A percentile compares a stretch with the other conserved stretches of the same genome.
Conservation (phyloP, 2,797 vertebrate genomes). For the Betta splendens region DNA sequence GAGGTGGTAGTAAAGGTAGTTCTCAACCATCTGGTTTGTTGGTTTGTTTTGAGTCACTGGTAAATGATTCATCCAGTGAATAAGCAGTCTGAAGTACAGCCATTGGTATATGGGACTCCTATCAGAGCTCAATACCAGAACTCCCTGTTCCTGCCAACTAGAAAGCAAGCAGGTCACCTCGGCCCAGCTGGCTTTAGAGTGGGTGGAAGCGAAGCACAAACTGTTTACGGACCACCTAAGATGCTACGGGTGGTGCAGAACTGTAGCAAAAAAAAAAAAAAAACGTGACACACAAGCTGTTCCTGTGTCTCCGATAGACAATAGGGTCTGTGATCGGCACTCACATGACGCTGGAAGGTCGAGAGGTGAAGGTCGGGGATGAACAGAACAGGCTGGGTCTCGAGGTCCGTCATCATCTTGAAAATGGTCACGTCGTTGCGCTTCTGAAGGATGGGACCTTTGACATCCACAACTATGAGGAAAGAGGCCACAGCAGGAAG, state of each 20-base stretch:
- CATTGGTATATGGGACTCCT: slow-evolving; percentile 49
- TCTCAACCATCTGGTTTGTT: slow-evolving; percentile 4
- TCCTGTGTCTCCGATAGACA: slow-evolving; percentile 4
- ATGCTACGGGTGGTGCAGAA: not conserved
- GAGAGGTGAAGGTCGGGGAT: slow-evolving; percentile 96
- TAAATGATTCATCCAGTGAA: slow-evolving; percentile 65
- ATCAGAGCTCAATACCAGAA: slow-evolving; percentile 64
- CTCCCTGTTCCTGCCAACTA: slow-evolving; percentile 69
- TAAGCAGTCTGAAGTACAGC: slow-evolving; percentile 56
- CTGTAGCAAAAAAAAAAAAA: slow-evolving; percentile 3
- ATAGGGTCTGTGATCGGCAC: slow-evolving; percentile 56
- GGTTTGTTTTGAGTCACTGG: slow-evolving; percentile 41
- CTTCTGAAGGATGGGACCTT: slow-evolving; percentile 91
- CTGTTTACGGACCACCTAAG: slow-evolving; percentile 48
- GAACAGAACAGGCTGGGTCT: slow-evolving; percentile 97
- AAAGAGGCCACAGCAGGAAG: not conserved
- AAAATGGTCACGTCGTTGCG: slow-evolving; percentile 93
- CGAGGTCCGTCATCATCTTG: slow-evolving; percentile 90
- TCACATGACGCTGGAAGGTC: slow-evolving; percentile 93
- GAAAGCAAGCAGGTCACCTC: slow-evolving; percentile 57
- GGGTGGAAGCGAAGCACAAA: slow-evolving; percentile 43
- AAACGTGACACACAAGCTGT: not conserved
- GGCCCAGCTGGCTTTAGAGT: slow-evolving; percentile 59
- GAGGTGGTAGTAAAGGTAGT: slow-evolving; percentile 7
- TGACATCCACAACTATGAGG: slow-evolving; percentile 86